Percentiles rank a stretch among this genome's conserved stretches.
Conservation (phyloP, 2,113 vertebrate genomes). For the Pardalotus punctatus region DNA sequence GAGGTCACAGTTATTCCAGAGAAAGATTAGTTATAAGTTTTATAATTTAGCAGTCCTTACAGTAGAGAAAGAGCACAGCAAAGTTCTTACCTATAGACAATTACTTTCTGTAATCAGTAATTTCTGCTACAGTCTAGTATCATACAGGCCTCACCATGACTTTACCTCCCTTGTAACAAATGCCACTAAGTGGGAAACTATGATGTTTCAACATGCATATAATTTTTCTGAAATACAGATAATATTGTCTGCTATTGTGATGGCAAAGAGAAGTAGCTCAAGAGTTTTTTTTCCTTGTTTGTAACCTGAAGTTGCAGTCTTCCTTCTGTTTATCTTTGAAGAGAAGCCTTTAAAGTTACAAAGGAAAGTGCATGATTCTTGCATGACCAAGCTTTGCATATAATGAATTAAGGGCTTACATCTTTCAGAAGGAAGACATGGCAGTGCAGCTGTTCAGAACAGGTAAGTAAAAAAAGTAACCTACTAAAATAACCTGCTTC, state of each 20-base stretch:
- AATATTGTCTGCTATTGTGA: neutral
- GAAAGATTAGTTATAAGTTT: conserved; percentile 4
- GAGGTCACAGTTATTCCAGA: neutral
- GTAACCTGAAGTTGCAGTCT: neutral
- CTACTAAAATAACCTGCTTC: neutral
- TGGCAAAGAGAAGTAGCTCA: neutral
- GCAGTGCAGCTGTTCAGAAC: neutral
- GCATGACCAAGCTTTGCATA: neutral
- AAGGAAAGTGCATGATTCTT: neutral
- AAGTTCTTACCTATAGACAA: neutral
- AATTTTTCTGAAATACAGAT: neutral
- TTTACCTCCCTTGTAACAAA: neutral
- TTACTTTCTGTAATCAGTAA: neutral
- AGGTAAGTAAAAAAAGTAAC: neutral
- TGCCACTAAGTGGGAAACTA: neutral
- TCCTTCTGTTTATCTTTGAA: neutral
- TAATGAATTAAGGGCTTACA: neutral
- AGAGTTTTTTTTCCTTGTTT: neutral
- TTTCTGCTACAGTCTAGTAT: neutral
- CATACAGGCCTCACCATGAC: neutral
- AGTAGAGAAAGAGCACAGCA: neutral
- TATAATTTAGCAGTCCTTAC: neutral
- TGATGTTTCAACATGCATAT: neutral
- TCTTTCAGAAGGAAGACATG: neutral
- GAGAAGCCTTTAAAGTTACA: neutral